Percentiles rank a stretch among this genome's conserved stretches.
phyloP scores from a whole-genome alignment of 2,797 vertebrate species.

The Lycodopsis pacificus region DNA sequence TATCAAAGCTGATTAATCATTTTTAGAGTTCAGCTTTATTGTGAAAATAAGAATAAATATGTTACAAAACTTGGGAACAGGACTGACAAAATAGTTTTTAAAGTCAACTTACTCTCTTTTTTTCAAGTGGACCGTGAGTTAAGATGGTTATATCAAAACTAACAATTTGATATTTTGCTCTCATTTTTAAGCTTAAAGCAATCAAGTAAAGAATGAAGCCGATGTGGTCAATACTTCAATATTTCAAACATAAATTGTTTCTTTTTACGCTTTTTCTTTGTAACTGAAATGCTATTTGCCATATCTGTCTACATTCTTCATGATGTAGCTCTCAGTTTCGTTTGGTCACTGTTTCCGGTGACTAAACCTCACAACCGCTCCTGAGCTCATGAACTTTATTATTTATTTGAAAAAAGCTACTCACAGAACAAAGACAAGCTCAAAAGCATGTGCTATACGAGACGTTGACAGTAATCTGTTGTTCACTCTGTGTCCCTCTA shows the following conservation, averaged over 20 bases:
- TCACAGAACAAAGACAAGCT: neutral
- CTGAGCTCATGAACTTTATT: neutral
- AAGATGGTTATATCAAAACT: neutral
- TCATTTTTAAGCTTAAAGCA: neutral
- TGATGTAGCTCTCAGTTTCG: neutral
- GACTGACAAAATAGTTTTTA: neutral
- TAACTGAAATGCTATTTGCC: neutral
- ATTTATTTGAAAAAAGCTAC: neutral
- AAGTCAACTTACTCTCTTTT: neutral
- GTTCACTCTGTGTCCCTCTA: conserved; percentile 5
- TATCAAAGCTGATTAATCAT: neutral
- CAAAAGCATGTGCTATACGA: neutral
- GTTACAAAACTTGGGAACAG: neutral
- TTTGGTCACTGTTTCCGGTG: neutral
- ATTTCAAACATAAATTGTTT: neutral
- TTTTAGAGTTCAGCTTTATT: neutral
- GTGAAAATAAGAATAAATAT: neutral
- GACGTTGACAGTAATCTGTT: neutral
- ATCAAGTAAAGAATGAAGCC: neutral
- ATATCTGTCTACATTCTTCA: neutral
- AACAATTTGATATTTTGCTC: neutral
- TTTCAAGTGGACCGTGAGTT: neutral
- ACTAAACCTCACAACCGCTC: neutral
- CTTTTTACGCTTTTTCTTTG: neutral
- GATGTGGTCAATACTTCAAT: neutral